Evolutionary conservation across 2,888 invertebrate genomes (phyloP), one percentile per base, ranked within the genome.

Genomic region (Tyria jacobaeae): DNA sequence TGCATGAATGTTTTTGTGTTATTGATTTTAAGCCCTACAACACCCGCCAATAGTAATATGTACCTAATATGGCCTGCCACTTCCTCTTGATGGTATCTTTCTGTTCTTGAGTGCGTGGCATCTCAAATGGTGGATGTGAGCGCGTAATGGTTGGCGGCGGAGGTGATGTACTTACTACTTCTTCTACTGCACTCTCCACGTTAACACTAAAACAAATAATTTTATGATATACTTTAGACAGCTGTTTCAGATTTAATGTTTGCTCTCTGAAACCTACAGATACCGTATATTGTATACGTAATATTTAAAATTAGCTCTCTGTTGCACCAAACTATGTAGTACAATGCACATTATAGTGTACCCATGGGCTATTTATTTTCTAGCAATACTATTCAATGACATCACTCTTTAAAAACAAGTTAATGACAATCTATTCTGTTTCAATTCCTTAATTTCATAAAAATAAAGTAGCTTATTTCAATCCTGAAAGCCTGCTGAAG

Each of bases 41-140:
- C 2, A 49, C n/a, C n/a, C n/a, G n/a, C n/a, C 49, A 49, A 27
- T 1, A 12, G 47, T 50, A 2, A 24, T 59, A 41, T 52, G 53
- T 73, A 94, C 96, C 96, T 70, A 99, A 95, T 73, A 98, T 96
- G 75, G 97, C 96, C 73, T 96, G 96, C 96, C 97, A 97, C 86
- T 97, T 97, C 64, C 96, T 95, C 83, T 95, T 95, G 65, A 98
- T 97, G 25, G 96, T 96, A 41, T 96, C 96, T 74, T 97, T 97
- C 71, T 96, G 96, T 65, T 97, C 96, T n/a, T 96, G 93, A 2
- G 96, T 95, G 60, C 97, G 88, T 48, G 94, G 94, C 91, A 94
- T 94, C 76, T 94, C 94, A 81, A 94, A 94, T 2, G 89, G 68
- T 0, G 91, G 90, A 52, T 82, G 84, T 31, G 87, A 71, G 9